These are phyloP conservation scores for Motacilla tschutschensis DNA, from an alignment of 2,113 vertebrate genomes.

Conservation along the genomic window DNA sequence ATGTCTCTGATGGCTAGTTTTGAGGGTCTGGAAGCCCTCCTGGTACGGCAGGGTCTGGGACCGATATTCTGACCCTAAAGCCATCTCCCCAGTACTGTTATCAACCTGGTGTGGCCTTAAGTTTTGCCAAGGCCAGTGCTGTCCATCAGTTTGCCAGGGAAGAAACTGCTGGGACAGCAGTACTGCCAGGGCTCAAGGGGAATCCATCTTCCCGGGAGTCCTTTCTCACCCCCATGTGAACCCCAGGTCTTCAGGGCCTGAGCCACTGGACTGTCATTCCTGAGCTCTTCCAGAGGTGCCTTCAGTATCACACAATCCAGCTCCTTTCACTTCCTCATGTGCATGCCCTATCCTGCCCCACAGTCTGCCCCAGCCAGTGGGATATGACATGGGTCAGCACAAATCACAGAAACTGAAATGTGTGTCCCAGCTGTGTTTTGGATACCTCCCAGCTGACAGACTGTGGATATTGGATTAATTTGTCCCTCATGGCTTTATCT, in stretches of 20 bases:
- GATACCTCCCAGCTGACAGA: background rate
- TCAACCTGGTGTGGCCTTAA: background rate
- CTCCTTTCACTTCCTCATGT: background rate
- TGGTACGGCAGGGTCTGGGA: background rate
- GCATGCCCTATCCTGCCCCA: background rate
- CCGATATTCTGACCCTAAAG: background rate
- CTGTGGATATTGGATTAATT: background rate
- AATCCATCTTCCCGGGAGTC: background rate
- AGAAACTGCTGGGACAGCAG: background rate
- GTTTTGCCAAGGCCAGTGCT: background rate
- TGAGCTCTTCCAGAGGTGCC: background rate
- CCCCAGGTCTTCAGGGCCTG: background rate
- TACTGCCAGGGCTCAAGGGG: background rate
- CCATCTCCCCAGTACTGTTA: background rate
- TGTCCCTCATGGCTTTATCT: background rate
- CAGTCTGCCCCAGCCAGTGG: background rate
- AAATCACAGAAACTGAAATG: background rate
- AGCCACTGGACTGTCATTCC: background rate
- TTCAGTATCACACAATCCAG: background rate
- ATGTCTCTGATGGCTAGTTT: background rate
- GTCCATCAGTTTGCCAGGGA: background rate
- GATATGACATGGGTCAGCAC: background rate
- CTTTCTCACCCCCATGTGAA: background rate
- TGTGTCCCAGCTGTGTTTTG: accelerated
- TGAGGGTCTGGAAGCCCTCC: conserved; percentile 10